Base-by-base conservation (phyloP, 1,140 invertebrate species). In the Drosophila kikkawai region DNA sequence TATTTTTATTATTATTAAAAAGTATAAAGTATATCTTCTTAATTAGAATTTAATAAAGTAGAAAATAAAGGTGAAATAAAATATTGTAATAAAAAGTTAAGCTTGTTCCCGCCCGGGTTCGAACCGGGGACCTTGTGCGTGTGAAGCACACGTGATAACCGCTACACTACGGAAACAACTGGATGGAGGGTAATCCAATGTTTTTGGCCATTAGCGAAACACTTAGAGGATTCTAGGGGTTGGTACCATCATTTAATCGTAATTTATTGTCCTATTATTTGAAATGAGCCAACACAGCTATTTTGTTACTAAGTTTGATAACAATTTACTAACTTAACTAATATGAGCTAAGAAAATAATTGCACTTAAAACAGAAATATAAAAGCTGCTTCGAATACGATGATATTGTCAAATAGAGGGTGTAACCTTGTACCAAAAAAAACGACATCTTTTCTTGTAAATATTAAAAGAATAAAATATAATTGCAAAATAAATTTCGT, bases 111-210 rank as follows among this genome's bases (percentile, higher is more conserved):
- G 68, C 68, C 68, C 68, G 68, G 50, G 65, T 58, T 73, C 51
- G 66, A 73, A 73, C 69, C 69, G 93, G 94, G 94, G 94, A 94
- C 94, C 94, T 95, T 94, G 93, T 94, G 94, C 94, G 94, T 95
- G 94, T 95, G 93, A 95, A 94, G 94, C 94, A 93, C 93, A 94
- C 94, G 94, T 94, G 94, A 95, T 95, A 94, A 94, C 94, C 94
- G 93, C 94, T 95, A 94, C 94, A 93, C 93, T 93, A 93, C 93
- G 93, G 91, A 69, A 69, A 45, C 17, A 12, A 0, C 5, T 45
- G 17, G 6, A 19, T 2, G 1, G 4, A 7, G 42, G 42, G 9
- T 45, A 4, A 6, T 45, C 42, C 17, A 19, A 12, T 19, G 17
- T 45, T 12, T 4, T 11, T 45, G 17, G 11, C 42, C 42, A 45